Evolutionary conservation across 2,797 vertebrate species (phyloP).

Genomic region (Phoebastria nigripes): DNA sequence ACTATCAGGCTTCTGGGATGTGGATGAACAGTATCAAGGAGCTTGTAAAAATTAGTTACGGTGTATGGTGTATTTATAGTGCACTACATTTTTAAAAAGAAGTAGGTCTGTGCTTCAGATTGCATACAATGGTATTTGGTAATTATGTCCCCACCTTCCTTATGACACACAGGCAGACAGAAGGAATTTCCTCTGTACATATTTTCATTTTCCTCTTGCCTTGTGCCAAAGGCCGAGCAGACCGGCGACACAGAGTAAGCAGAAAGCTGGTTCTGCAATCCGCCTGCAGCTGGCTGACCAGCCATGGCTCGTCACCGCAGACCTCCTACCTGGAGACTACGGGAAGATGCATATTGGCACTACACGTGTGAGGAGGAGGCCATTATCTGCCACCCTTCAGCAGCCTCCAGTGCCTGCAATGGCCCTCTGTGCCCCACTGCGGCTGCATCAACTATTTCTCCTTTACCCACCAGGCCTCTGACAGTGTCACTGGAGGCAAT

Average conservation of each 20-base stretch:
- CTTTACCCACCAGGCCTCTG: background rate
- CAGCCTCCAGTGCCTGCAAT: fast-evolving
- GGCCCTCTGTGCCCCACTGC: background rate
- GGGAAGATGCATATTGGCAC: fast-evolving
- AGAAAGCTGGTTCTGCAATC: too few relatives aligned
- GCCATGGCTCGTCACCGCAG: background rate
- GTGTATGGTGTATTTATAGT: background rate
- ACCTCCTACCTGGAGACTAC: fast-evolving
- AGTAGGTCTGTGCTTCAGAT: background rate
- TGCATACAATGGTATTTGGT: background rate
- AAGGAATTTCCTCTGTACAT: background rate
- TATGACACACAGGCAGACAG: background rate
- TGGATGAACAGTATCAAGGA: background rate
- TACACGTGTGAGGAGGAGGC: fast-evolving
- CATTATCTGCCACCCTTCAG: background rate
- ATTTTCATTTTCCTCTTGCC: too few relatives aligned
- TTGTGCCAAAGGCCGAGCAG: background rate
- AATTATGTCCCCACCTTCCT: background rate
- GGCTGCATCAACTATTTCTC: background rate
- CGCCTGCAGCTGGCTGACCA: background rate
- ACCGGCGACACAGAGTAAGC: fast-evolving
- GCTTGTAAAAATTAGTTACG: background rate
- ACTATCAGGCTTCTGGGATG: background rate
- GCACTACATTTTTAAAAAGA: background rate
- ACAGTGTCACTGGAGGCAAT: background rate